phyloP scores from a whole-genome alignment of 2,888 invertebrate species.

The Rhagonycha lutea region DNA sequence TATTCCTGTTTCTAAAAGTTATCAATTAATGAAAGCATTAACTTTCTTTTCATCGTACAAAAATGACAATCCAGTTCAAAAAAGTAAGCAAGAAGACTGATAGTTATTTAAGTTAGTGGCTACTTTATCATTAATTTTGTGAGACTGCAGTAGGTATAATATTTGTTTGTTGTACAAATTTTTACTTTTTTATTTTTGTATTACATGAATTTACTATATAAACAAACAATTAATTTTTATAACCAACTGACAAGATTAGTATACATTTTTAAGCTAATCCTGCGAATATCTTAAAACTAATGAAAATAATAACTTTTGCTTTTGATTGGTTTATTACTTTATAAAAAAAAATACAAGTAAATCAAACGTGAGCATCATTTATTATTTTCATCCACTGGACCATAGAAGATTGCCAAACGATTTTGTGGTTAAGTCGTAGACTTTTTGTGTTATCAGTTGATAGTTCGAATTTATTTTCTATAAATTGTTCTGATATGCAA shows the following conservation, averaged over 20 bases:
- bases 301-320: neutral
- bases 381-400: neutral
- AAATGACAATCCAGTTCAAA: slow-evolving; percentile 58
- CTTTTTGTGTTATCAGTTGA: neutral
- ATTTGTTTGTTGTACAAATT: neutral
- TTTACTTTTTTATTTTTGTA: neutral
- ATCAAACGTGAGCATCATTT: neutral
- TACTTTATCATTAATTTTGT: neutral
- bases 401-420: neutral
- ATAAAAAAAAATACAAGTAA: neutral
- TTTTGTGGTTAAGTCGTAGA: neutral
- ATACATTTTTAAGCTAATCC: too few relatives aligned
- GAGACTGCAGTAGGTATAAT: neutral
- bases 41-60: slow-evolving; percentile 87
- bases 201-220: neutral
- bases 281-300: too few relatives aligned
- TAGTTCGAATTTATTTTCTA: neutral
- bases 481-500: neutral
- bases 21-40: slow-evolving; percentile 87
- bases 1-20: slow-evolving; percentile 88
- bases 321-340: neutral
- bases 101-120: slow-evolving; percentile 5
- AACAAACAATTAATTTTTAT: too few relatives aligned
- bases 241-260: neutral
- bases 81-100: slow-evolving; percentile 40